These are phyloP conservation scores for Triops longicaudatus DNA, from an alignment of 1,140 invertebrate genomes.

Conservation along the genomic window DNA sequence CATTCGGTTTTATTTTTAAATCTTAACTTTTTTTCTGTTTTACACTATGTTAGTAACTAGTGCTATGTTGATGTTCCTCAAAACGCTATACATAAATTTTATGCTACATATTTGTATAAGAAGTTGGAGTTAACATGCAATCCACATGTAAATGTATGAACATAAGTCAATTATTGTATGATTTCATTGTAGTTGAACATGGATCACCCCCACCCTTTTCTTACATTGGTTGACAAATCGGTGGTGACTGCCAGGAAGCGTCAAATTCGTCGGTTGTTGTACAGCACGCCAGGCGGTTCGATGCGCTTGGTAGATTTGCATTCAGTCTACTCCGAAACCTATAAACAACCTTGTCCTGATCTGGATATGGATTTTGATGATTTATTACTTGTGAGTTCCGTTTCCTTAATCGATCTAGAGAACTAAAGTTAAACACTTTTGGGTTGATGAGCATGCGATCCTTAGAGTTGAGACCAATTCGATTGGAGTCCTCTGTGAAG, in stretches of 20 bases:
- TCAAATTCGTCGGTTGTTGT: not conserved
- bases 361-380: not conserved
- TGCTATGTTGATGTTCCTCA: too few species aligned
- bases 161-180: slow-evolving; percentile 3
- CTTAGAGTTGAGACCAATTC: slow-evolving; percentile 3
- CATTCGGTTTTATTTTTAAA: too few species aligned
- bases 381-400: not conserved
- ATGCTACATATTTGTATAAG: too few species aligned
- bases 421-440: not conserved
- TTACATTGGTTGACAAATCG: slow-evolving; percentile 22
- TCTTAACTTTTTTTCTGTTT: too few species aligned
- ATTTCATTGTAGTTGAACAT: not conserved
- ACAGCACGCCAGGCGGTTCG: not conserved
- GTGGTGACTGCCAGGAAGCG: slow-evolving; percentile 33
- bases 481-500: not conserved
- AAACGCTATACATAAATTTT: too few species aligned
- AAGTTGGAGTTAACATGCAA: too few species aligned
- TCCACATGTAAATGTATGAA: slow-evolving; percentile 29
- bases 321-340: not conserved
- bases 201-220: not conserved
- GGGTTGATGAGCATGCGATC: not conserved
- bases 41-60: too few species aligned
- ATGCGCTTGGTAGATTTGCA: slow-evolving; percentile 26
- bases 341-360: not conserved
- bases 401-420: not conserved